Conservation (phyloP, 2,888 invertebrate species). For the Drosophila multiciliata region DNA sequence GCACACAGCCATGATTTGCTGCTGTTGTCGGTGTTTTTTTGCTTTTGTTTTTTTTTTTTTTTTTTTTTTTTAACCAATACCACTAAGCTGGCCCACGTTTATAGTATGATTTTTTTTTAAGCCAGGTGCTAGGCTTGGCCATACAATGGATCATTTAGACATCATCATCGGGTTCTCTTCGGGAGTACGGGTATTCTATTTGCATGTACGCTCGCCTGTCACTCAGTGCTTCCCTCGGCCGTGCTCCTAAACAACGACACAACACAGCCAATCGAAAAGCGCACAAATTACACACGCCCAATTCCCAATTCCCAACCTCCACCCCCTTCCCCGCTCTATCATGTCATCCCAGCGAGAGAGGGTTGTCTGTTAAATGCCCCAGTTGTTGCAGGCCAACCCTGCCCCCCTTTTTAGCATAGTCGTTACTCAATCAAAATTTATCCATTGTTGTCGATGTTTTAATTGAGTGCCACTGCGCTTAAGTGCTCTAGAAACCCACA, state of each 20-base stretch:
- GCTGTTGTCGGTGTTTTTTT: conserved; percentile 34
- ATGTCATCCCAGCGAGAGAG: neutral
- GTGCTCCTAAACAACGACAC: neutral
- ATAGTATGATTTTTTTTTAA: neutral
- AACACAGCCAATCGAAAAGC: conserved; percentile 32
- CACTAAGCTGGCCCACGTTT: neutral
- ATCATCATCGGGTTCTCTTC: conserved; percentile 31
- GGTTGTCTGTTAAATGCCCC: conserved; percentile 25
- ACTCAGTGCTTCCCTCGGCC: neutral
- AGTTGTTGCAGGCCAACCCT: neutral
- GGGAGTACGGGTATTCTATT: conserved; percentile 29
- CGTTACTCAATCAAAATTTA: conserved; percentile 46
- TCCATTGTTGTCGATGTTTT: conserved; percentile 38
- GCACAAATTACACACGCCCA: conserved; percentile 14
- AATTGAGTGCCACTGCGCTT: conserved; percentile 43
- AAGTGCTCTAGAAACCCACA: conserved; percentile 9
- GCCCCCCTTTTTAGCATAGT: conserved; percentile 6
- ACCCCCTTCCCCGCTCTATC: neutral
- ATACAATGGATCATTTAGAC: conserved; percentile 53
- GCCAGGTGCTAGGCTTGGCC: conserved; percentile 42
- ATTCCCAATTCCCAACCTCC: neutral
- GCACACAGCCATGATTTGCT: conserved; percentile 56
- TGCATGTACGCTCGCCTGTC: conserved; percentile 35
- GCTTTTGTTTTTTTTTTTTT: conserved; percentile 5
- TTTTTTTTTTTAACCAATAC: conserved; percentile 1